Percentiles rank a stretch among this genome's conserved stretches.
These are phyloP conservation scores for Solenopsis fugax DNA, from an alignment of 1,140 invertebrate species.

Conservation along the genomic window DNA sequence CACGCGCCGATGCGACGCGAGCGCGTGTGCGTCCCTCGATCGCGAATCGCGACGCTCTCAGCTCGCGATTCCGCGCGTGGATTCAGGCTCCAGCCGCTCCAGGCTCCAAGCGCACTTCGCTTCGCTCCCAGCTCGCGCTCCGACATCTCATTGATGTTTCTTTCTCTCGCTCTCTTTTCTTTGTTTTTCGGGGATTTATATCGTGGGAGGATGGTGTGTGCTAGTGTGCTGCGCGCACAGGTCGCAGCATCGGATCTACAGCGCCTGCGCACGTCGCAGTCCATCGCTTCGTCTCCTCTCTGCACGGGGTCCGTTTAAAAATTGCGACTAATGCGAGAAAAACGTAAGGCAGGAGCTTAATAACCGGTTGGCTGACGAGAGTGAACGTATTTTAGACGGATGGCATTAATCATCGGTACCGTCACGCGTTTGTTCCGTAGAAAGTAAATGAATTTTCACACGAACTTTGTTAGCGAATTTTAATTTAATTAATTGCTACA, in stretches of 20 bases:
- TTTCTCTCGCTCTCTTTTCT: not conserved
- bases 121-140: not conserved
- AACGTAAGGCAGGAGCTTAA: constrained; percentile 34
- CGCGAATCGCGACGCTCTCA: not conserved
- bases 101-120: no score
- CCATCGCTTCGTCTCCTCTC: not conserved
- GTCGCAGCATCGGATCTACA: constrained; percentile 13
- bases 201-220: not conserved
- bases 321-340: constrained; percentile 15
- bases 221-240: constrained; percentile 4
- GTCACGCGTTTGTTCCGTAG: not conserved
- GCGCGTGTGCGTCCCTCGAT: not conserved
- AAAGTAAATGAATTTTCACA: not conserved
- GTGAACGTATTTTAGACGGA: constrained; percentile 25
- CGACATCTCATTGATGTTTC: constrained; percentile 13
- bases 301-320: constrained; percentile 26
- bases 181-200: constrained; percentile 18
- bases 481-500: not conserved
- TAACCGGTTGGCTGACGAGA: constrained; percentile 46
- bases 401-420: constrained; percentile 23
- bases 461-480: not conserved
- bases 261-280: constrained; percentile 26
- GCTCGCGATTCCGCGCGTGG: not conserved
- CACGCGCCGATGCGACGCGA: not conserved
- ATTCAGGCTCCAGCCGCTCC: not conserved